Evolutionary conservation across 2,888 invertebrate species (phyloP).

Genomic region (Chloroclystis v-ata): DNA sequence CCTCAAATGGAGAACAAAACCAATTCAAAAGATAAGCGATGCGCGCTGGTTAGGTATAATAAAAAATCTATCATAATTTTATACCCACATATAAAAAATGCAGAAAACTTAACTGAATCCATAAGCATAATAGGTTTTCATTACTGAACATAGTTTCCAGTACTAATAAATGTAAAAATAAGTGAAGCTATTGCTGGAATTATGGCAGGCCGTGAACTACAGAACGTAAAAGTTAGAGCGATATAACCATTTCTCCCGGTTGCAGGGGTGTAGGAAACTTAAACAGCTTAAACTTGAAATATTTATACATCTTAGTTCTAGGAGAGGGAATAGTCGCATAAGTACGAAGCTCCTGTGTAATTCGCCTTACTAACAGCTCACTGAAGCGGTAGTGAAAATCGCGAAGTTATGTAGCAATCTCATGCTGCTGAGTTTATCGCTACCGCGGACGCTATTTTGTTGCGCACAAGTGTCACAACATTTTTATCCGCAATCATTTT

Average conservation of each 20-base stretch:
- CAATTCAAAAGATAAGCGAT: no score
- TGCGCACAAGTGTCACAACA: conserved; percentile 19
- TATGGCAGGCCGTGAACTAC: neutral
- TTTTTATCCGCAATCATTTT: conserved; percentile 13
- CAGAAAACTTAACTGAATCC: neutral
- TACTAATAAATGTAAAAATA: conserved; percentile 15
- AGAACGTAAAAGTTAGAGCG: conserved; percentile 1
- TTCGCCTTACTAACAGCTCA: conserved; percentile 1
- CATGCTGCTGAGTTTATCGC: conserved; percentile 30
- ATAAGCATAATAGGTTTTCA: conserved; percentile 5
- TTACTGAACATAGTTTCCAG: conserved; percentile 14
- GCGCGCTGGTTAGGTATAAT: no score
- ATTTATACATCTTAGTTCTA: conserved; percentile 2
- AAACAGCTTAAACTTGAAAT: conserved; percentile 3
- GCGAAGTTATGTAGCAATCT: conserved; percentile 30
- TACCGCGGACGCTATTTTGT: conserved; percentile 25
- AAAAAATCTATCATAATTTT: no score
- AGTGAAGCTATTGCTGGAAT: conserved; percentile 1
- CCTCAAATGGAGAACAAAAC: no score
- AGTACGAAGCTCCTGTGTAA: conserved; percentile 1
- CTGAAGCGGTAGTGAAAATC: conserved; percentile 15
- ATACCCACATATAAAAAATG: no score
- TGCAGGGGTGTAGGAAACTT: conserved; percentile 2
- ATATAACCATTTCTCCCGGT: conserved; percentile 10
- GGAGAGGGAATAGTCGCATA: conserved; percentile 1